phyloP scores from a whole-genome alignment of 2,113 vertebrate genomes.

The Sander vitreus region DNA sequence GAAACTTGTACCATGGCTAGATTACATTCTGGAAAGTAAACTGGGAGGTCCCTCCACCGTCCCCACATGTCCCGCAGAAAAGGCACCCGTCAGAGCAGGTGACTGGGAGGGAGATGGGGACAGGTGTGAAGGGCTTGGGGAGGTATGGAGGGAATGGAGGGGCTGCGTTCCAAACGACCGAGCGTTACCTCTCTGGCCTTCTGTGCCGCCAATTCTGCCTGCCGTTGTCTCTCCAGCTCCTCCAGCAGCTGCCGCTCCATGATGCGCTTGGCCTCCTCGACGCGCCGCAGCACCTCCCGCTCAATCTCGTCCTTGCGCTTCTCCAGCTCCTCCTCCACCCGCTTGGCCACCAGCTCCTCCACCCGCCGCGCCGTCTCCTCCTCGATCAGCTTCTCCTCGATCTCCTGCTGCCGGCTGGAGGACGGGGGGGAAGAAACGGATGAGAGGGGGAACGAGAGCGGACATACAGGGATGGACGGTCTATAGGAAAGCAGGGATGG shows the following conservation, averaged over 20 bases:
- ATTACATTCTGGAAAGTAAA: constrained; percentile 4
- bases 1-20: constrained; percentile 91
- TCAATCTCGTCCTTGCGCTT: constrained; percentile 99
- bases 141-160: constrained; percentile 47
- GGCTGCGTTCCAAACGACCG: constrained; percentile 96
- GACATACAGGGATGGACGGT: neutral
- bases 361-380: constrained; percentile 98
- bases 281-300: constrained; percentile 96
- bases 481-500: neutral
- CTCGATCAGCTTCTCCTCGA: constrained; percentile 99
- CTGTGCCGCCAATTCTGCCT: constrained; percentile 97
- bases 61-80: constrained; percentile 1
- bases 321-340: constrained; percentile 98
- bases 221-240: constrained; percentile 99
- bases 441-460: neutral
- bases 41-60: constrained; percentile 6
- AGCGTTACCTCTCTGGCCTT: constrained; percentile 99
- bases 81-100: constrained; percentile 25
- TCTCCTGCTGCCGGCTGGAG: constrained; percentile 94
- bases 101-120: constrained; percentile 12
- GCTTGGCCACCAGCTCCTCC: constrained; percentile 97
- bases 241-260: constrained; percentile 99
- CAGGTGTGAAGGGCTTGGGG: constrained; percentile 5
- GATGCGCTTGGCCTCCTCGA: constrained; percentile 99
- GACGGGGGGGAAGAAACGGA: neutral